Evolutionary conservation across 2,797 vertebrate species (phyloP).

Genomic region (Phoebastria nigripes): DNA sequence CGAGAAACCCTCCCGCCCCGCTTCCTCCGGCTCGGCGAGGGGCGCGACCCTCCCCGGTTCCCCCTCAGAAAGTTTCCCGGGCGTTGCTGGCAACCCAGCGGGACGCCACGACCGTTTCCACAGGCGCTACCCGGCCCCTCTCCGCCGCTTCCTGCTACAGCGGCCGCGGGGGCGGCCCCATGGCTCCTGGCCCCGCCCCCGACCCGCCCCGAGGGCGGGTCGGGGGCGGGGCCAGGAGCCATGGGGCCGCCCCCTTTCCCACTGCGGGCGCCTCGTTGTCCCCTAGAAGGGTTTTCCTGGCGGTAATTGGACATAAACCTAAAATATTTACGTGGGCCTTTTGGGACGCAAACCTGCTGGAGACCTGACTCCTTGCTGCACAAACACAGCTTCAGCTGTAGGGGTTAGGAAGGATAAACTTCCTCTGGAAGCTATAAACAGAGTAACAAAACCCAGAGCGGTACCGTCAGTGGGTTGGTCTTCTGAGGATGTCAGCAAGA

Average conservation of each 20-base stretch:
- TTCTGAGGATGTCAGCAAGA: background rate
- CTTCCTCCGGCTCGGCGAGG: background rate
- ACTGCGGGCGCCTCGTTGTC: accelerated
- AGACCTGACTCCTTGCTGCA: background rate
- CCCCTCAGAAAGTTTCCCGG: background rate
- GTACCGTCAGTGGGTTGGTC: background rate
- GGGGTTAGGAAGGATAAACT: no score
- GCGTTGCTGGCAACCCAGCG: background rate
- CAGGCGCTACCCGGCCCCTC: background rate
- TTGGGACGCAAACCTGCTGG: background rate
- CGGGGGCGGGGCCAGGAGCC: background rate
- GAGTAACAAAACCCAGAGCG: accelerated
- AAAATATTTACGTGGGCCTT: background rate
- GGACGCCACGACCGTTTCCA: accelerated
- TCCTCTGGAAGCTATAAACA: background rate
- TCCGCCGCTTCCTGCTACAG: background rate
- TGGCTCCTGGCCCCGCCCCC: background rate
- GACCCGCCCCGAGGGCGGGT: accelerated
- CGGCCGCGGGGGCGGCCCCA: background rate
- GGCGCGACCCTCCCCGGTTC: background rate
- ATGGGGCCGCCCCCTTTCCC: no score
- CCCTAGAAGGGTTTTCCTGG: accelerated
- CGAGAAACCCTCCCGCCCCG: background rate
- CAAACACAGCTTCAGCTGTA: background rate
- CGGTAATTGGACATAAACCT: accelerated